These are phyloP conservation scores for Drosophila mercatorum DNA, from an alignment of 2,888 invertebrate genomes.

Conservation along the genomic window DNA sequence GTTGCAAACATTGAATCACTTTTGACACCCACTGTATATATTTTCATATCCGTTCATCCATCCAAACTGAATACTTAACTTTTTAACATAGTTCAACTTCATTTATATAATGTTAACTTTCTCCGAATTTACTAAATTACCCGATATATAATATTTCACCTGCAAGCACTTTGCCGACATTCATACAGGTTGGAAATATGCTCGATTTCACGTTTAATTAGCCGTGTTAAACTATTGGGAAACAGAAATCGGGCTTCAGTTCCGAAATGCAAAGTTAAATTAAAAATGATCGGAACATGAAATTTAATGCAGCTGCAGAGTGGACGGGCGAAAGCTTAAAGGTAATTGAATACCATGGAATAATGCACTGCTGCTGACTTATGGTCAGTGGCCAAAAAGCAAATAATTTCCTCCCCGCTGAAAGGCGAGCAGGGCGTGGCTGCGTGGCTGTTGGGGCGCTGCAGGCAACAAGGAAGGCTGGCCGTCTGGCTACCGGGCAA, in stretches of 20 bases:
- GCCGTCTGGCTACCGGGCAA: neutral
- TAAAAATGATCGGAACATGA: constrained; percentile 19
- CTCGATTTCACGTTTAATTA: neutral
- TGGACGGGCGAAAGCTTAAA: constrained; percentile 5
- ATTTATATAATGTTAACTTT: too few species aligned
- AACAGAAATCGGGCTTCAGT: neutral
- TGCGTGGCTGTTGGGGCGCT: neutral
- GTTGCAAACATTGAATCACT: too few species aligned
- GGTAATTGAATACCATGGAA: constrained; percentile 20
- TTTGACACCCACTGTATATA: too few species aligned
- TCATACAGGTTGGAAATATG: neutral
- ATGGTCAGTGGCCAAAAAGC: constrained; percentile 3
- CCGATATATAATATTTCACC: neutral
- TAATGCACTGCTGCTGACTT: constrained; percentile 1
- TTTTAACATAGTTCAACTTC: too few species aligned
- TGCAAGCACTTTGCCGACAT: neutral
- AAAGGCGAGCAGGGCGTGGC: constrained; percentile 8
- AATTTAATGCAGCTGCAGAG: constrained; percentile 18
- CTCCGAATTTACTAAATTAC: too few species aligned
- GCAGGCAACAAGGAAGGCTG: neutral
- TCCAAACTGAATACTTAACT: too few species aligned
- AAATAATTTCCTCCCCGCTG: constrained; percentile 18
- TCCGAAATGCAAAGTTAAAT: constrained; percentile 3
- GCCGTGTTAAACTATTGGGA: neutral
- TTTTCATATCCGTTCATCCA: too few species aligned